Evolutionary conservation across 2,888 invertebrate genomes (phyloP), one percentile per base, ranked within the genome.

Genomic region (Hirtodrosophila alboralis): DNA sequence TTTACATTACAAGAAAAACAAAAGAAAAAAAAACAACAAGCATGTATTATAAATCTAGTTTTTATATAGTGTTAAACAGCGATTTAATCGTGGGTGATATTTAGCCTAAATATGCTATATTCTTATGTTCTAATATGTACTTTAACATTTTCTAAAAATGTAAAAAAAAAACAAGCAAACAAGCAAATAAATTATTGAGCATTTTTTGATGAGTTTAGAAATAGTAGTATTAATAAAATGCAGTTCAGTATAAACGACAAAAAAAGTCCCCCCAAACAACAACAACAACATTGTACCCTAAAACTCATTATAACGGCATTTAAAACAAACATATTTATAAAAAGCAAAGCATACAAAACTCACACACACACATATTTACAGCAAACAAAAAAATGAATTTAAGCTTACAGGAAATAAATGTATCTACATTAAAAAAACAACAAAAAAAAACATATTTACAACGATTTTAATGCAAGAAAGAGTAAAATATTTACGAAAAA

Each of bases 51-150:
- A 62, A 64, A 70, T 80, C 75, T 86, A 86, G 79, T 77, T 71
- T 85, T 84, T 81, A 71, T 65, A 64, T 85, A 87, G 83, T 75
- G 67, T 81, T 86, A 84, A 84, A 86, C 75, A 86, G 80, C 89
- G 89, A 90, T 89, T 80, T 81, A 89, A 89, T 89, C 89, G 89
- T 90, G 89, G 89, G 89, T 89, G 89, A 90, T 89, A 89, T 89
- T 89, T 90, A 89, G 89, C 88, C 85, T 87, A 87, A 87, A 87
- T 79, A 85, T 84, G 75, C 78, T 80, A 87, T 81, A 85, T 85
- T 79, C 79, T 79, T 79, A 79, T 86, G 78, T 79, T 79, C 86
- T 79, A n/a, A n/a, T n/a, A 84, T 65, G 86, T 78, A 79, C 86
- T 86, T 86, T 79, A 86, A 63, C 81, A 84, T 86, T 81, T 81